Evolutionary conservation across 2,113 vertebrate species (phyloP).

Genomic region (Barbus barbus): DNA sequence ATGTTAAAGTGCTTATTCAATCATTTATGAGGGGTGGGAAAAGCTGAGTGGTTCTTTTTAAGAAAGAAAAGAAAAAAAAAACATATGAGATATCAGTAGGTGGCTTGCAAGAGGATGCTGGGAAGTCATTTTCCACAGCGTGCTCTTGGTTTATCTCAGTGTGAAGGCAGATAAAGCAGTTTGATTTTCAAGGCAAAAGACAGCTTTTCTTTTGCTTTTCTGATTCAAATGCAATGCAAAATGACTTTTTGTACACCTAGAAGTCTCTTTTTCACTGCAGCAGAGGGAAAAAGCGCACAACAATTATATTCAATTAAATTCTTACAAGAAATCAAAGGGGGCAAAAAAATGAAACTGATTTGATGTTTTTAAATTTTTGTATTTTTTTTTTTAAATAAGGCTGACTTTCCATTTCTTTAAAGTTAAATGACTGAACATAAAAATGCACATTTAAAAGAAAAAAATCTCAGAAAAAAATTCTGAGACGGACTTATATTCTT

Average conservation of each 20-base stretch:
- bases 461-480: too few relatives aligned
- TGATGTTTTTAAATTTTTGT: neutral
- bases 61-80: slow-evolving; percentile 3
- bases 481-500: too few relatives aligned
- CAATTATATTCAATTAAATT: neutral
- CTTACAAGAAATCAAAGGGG: neutral
- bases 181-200: slow-evolving; percentile 46
- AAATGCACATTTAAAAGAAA: too few relatives aligned
- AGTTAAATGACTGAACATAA: too few relatives aligned
- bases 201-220: slow-evolving; percentile 20
- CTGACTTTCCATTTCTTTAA: too few relatives aligned
- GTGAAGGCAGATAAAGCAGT: slow-evolving; percentile 44
- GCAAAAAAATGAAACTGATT: neutral
- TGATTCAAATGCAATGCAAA: slow-evolving; percentile 35
- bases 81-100: slow-evolving; percentile 53
- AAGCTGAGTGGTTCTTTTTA: slow-evolving; percentile 35
- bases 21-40: slow-evolving; percentile 43
- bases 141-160: slow-evolving; percentile 55
- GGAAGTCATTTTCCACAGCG: slow-evolving; percentile 55
- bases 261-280: neutral
- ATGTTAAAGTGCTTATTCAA: slow-evolving; percentile 49
- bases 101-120: slow-evolving; percentile 41
- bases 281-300: neutral
- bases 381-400: too few relatives aligned
- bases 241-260: neutral